These are phyloP conservation scores for Jordanella pulchra DNA, from an alignment of 2,797 vertebrate genomes.

Conservation along the genomic window DNA sequence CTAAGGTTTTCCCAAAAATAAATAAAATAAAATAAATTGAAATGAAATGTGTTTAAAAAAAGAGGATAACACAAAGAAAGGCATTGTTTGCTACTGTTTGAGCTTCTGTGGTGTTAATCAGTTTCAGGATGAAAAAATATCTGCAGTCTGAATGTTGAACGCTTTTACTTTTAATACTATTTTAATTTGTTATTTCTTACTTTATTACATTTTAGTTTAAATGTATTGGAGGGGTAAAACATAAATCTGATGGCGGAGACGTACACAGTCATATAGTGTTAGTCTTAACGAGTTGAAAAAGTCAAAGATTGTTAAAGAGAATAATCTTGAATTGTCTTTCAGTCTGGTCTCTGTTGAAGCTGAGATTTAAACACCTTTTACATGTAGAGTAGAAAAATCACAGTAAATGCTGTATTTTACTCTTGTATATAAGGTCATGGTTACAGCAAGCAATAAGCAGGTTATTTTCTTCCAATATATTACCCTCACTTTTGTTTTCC, in stretches of 20 bases:
- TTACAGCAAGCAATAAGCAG: slow-evolving; percentile 34
- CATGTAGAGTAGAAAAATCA: slow-evolving; percentile 32
- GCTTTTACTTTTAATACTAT: not conserved
- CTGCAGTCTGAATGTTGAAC: not conserved
- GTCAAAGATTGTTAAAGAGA: no score
- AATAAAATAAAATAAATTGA: no score
- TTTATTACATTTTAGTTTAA: not conserved
- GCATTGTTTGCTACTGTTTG: not conserved
- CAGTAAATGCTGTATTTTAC: slow-evolving; percentile 39
- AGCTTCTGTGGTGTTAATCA: no score
- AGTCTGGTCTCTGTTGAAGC: slow-evolving; percentile 35
- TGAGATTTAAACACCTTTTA: slow-evolving; percentile 26
- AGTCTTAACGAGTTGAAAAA: no score
- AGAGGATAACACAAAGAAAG: not conserved
- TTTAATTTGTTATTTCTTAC: not conserved
- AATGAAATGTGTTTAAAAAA: no score
- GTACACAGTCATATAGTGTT: no score
- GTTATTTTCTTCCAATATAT: slow-evolving; percentile 47
- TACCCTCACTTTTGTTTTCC: slow-evolving; percentile 40
- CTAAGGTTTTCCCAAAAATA: not conserved
- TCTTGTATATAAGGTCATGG: slow-evolving; percentile 11
- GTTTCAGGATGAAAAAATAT: not conserved
- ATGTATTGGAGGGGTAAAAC: not conserved
- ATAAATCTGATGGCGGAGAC: no score
- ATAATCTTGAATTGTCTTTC: no score